Conservation (phyloP, 1,140 invertebrate species). For the Triops cancriformis region DNA sequence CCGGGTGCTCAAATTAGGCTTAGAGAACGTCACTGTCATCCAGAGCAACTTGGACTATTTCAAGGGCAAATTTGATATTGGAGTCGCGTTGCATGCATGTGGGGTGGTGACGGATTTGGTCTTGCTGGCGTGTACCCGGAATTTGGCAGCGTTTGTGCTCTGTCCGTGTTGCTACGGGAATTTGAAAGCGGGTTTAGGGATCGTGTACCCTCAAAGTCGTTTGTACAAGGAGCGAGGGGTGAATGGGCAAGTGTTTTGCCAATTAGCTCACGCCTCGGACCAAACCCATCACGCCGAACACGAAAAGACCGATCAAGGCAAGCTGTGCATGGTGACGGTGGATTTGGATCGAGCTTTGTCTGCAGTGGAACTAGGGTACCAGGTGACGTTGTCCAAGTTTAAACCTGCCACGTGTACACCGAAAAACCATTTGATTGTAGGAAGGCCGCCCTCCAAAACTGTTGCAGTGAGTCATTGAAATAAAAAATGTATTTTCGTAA, state of each 20-base stretch:
- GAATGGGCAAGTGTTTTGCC: constrained; percentile 58
- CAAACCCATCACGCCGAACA: constrained; percentile 69
- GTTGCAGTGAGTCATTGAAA: neutral
- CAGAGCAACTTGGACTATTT: constrained; percentile 84
- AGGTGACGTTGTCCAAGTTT: constrained; percentile 62
- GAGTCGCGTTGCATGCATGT: constrained; percentile 83
- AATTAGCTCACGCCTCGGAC: constrained; percentile 78
- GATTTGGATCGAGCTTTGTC: constrained; percentile 72
- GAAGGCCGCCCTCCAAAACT: constrained; percentile 40
- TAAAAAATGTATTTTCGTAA: neutral
- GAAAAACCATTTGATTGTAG: constrained; percentile 88
- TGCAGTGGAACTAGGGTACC: constrained; percentile 64
- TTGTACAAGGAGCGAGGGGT: constrained; percentile 44
- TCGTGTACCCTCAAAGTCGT: constrained; percentile 59
- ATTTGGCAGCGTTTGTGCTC: constrained; percentile 71
- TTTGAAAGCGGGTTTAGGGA: constrained; percentile 54
- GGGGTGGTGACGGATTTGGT: constrained; percentile 90
- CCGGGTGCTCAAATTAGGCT: constrained; percentile 55
- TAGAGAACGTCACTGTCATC: constrained; percentile 69
- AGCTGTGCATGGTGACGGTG: constrained; percentile 74
- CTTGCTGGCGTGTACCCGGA: constrained; percentile 60
- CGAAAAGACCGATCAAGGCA: constrained; percentile 59
- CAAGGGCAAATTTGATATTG: constrained; percentile 63
- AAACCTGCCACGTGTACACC: constrained; percentile 73
- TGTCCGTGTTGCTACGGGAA: constrained; percentile 93